These are phyloP conservation scores for Notodonta ziczac DNA, from an alignment of 2,888 invertebrate species.

Conservation along the genomic window DNA sequence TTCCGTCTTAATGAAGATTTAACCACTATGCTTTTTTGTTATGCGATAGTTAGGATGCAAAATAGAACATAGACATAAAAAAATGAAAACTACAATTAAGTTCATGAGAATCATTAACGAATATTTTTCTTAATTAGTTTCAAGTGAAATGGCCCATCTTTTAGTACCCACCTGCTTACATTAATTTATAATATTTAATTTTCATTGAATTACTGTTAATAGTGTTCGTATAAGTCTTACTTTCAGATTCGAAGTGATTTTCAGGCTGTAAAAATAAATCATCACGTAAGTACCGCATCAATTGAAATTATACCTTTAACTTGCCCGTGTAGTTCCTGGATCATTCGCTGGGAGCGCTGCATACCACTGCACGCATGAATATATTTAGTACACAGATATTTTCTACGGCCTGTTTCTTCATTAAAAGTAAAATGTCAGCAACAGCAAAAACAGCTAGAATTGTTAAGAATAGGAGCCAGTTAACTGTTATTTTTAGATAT, in stretches of 20 bases:
- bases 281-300: neutral
- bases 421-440: too few species aligned
- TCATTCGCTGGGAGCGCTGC: neutral
- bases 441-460: too few species aligned
- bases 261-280: neutral
- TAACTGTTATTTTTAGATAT: too few species aligned
- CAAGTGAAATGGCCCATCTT: slow-evolving; percentile 4
- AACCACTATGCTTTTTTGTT: neutral
- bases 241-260: neutral
- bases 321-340: neutral
- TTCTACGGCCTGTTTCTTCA: too few species aligned
- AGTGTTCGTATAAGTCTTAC: neutral
- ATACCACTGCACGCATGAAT: too few species aligned
- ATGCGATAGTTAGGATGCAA: neutral
- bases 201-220: neutral
- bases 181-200: too few species aligned
- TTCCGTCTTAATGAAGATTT: slow-evolving; percentile 3
- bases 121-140: neutral
- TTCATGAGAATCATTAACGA: too few species aligned
- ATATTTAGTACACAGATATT: too few species aligned
- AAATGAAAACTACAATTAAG: too few species aligned
- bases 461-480: too few species aligned
- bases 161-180: neutral
- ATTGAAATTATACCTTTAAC: neutral
- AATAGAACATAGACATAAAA: neutral